Evolutionary conservation across 2,797 vertebrate species (phyloP).

Genomic region (Delichon dasypus): DNA sequence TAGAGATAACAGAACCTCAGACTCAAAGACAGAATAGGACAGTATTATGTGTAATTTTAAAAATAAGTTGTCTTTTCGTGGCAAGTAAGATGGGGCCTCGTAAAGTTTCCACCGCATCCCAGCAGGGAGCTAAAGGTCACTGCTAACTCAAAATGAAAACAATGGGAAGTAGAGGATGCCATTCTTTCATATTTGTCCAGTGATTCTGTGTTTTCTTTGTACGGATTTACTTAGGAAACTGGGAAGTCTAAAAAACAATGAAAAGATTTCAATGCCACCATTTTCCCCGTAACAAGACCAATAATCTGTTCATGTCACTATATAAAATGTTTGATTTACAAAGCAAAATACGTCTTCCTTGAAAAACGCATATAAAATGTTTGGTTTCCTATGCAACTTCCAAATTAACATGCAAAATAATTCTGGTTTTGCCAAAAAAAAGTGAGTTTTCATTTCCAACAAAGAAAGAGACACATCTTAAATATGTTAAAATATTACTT

Average conservation of each 20-base stretch:
- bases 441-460: neutral
- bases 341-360: neutral
- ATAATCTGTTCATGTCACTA: neutral
- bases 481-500: neutral
- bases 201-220: constrained; percentile 62
- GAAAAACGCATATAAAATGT: neutral
- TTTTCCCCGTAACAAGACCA: neutral
- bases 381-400: neutral
- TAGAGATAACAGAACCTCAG: neutral
- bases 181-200: constrained; percentile 56
- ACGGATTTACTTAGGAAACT: constrained; percentile 60
- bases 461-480: neutral
- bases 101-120: constrained; percentile 62
- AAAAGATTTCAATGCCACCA: neutral
- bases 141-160: constrained; percentile 64
- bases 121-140: constrained; percentile 67
- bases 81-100: constrained; percentile 49
- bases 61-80: constrained; percentile 39
- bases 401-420: neutral
- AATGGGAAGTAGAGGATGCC: constrained; percentile 62
- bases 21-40: constrained; percentile 30
- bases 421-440: neutral
- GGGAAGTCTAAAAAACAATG: constrained; percentile 38
- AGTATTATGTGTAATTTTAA: constrained; percentile 62
- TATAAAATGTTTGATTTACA: neutral